Evolutionary conservation across 1,140 invertebrate genomes (phyloP), one percentile per base, ranked within the genome.

Genomic region (Philaenus spumarius): DNA sequence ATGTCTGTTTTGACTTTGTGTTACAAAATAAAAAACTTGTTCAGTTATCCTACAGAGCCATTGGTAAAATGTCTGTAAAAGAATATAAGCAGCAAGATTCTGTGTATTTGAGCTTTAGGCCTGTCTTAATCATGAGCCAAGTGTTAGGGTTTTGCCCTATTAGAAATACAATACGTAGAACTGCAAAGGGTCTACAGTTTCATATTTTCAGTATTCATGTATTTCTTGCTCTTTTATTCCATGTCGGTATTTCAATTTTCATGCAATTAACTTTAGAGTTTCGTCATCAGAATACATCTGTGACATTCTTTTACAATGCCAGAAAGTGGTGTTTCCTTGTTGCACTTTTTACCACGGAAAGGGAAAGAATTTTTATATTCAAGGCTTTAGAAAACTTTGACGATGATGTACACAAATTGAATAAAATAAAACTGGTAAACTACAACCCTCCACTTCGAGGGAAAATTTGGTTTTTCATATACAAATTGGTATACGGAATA

Each of bases 381-480:
- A 30, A 39, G 22, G 50, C 30, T 19, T 35, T 53, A 14, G 50
- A 53, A 20, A n/a, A 39, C n/a, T 53, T 53, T 20, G 50, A 53
- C 30, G 12, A 6, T 17, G 23, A 53, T 9, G 17, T 53, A 9
- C 30, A 39, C n/a, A 22, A 26, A 14, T 22, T 53, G 20, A 53
- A 53, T 26, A 37, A 53, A 26, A 53, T 53, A n/a, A 39, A 19
- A 7, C 30, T 53, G 6, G 2, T 37, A 5, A n/a, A 37, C 15
- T 53, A 53, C 50, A 53, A 53, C 17, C 50, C 50, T 19, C 2
- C 7, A 9, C 35, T n/a, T 14, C 30, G 50, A 15, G 50, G 50
- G 2, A 22, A 34, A 14, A 12, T 35, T 14, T 53, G 50, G 50
- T 35, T 37, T 26, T 22, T 53, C 2, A 7, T 53, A 3, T 53